Conservation (phyloP, 1,140 invertebrate species). For the Colletes latitarsis region DNA sequence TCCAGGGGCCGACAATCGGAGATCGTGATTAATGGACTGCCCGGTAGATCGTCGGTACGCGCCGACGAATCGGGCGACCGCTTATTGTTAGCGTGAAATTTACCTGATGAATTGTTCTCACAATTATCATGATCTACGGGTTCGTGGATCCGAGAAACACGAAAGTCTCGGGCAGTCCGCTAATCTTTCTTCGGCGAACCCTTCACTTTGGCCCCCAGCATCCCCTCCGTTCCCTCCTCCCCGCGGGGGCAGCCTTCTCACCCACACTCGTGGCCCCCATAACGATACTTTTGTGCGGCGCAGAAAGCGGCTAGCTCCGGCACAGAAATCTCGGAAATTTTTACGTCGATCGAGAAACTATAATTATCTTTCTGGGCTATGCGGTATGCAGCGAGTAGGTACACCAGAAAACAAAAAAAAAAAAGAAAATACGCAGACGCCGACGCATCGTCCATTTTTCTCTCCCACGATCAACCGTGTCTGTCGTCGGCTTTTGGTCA, state of each 20-base stretch:
- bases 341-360: constrained; percentile 68
- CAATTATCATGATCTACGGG: constrained; percentile 81
- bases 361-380: constrained; percentile 71
- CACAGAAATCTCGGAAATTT: constrained; percentile 71
- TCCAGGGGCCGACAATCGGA: constrained; percentile 34
- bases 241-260: constrained; percentile 42
- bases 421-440: not conserved
- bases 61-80: constrained; percentile 61
- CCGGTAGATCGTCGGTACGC: constrained; percentile 35
- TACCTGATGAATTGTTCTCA: constrained; percentile 80
- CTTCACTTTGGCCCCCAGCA: constrained; percentile 74
- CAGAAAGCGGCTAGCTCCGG: constrained; percentile 35
- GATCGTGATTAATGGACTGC: constrained; percentile 62
- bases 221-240: constrained; percentile 13
- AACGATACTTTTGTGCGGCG: constrained; percentile 52
- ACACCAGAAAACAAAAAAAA: constrained; percentile 39
- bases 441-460: constrained; percentile 3
- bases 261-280: constrained; percentile 46
- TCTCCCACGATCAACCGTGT: constrained; percentile 43
- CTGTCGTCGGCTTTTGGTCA: constrained; percentile 31
- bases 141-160: constrained; percentile 79
- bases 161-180: constrained; percentile 74
- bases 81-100: constrained; percentile 74
- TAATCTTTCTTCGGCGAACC: constrained; percentile 79
- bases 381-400: constrained; percentile 62